Base-by-base conservation (phyloP, 2,888 invertebrate genomes). In the Caenorhabditis afra region DNA sequence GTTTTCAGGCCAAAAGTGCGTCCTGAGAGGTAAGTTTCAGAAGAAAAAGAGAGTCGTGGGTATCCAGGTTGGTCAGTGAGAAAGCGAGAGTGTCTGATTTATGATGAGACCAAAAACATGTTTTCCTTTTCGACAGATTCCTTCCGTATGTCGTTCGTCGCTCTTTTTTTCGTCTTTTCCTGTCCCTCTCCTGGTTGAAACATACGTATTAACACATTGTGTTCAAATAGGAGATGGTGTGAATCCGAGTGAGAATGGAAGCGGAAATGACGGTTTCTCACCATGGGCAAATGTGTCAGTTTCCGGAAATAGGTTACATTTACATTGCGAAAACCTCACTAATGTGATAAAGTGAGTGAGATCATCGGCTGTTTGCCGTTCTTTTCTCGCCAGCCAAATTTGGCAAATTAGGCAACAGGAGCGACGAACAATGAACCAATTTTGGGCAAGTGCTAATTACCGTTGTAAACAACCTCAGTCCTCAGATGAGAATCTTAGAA, bases 1-100 rank as follows among this genome's bases (percentile, higher is more conserved):
- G 71, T 61, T 47, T 57, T 55, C 18, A 62, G 73, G 58, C 29
- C 50, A 18, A 64, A 73, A 73, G 73, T 73, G 73, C 71, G 71
- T 71, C 29, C 29, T 29, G 4, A 29, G 4, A 29, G 4, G 7
- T 3, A 29, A 58, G 4, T 71, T 73, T 73, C 64, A 64, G 73
- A 59, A 66, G 44, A 53, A 1, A 52, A 52, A n/a, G 23, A 14
- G 23, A 29, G 29, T 29, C 29, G n/a, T n/a, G n/a, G 41, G 41
- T 41, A 8, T 12, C 29, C 37, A 49, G 10, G 23, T 16, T 11
- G 12, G 50, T 10, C 35, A 16, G 23, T 2, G 41, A 22, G 37
- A 47, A 62, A n/a, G 52, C 10, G 35, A 4, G 53, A 14, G 14
- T 49, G 16, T 14, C 20, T 49, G 49, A 49, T 49, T 49, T n/a